A percentile compares a stretch with the other conserved stretches of the same genome.
These are phyloP conservation scores for Huso huso DNA, from an alignment of 2,797 vertebrate genomes.

Conservation along the genomic window DNA sequence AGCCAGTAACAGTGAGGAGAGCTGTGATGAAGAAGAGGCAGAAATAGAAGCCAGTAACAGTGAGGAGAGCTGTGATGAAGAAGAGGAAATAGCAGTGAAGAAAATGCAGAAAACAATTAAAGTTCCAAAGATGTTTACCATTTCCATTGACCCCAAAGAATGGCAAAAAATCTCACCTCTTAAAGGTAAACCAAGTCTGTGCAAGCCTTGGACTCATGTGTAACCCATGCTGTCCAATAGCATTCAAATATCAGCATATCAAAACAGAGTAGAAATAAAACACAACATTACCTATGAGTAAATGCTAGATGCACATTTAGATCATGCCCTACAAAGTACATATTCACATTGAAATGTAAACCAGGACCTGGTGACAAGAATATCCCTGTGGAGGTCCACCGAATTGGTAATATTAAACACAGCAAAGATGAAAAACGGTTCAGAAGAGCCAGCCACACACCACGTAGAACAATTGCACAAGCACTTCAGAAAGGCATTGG, in stretches of 20 bases:
- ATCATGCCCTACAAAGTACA: neutral
- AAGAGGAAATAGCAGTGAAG: too few relatives aligned
- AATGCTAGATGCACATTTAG: constrained; percentile 8
- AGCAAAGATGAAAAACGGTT: constrained; percentile 6
- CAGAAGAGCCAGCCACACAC: constrained; percentile 9
- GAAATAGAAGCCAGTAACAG: too few relatives aligned
- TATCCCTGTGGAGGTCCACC: neutral
- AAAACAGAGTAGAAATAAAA: neutral
- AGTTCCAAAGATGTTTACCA: too few relatives aligned
- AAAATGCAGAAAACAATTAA: too few relatives aligned
- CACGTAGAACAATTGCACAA: constrained; percentile 13
- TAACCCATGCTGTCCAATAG: constrained; percentile 8
- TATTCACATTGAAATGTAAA: neutral
- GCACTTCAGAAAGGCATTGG: constrained; percentile 15
- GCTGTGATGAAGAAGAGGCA: too few relatives aligned
- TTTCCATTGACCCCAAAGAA: too few relatives aligned
- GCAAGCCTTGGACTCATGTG: constrained; percentile 7
- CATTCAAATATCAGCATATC: constrained; percentile 11
- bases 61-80: too few relatives aligned
- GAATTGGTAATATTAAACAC: constrained; percentile 8
- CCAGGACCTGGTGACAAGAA: neutral
- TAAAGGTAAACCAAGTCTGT: neutral
- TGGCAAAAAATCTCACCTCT: too few relatives aligned
- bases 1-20: too few relatives aligned
- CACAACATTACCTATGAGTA: neutral